Conservation (phyloP, 1,140 invertebrate species). For the Homalodisca vitripennis region DNA sequence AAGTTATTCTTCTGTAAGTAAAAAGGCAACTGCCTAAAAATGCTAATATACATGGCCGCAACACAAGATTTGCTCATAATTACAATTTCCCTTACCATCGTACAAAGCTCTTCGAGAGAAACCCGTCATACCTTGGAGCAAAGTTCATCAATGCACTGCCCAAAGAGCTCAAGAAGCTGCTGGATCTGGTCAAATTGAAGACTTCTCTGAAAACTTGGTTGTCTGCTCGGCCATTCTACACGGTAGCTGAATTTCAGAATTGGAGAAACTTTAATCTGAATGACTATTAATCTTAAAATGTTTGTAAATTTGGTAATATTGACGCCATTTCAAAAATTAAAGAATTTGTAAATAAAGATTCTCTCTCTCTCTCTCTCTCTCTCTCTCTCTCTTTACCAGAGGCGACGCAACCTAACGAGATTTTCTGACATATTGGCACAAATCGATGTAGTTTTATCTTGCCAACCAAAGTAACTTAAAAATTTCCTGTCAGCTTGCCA, state of each 20-base stretch:
- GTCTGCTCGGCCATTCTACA: not conserved
- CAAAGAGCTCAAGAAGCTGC: not conserved
- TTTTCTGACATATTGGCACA: no score
- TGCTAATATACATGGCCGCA: not conserved
- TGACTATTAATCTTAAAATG: no score
- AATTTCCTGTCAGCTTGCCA: no score
- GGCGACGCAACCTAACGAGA: no score
- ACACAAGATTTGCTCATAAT: not conserved
- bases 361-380: no score
- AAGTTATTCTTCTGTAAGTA: not conserved
- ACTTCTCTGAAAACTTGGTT: not conserved
- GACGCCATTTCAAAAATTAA: no score
- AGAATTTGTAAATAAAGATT: no score
- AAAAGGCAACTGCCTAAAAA: not conserved
- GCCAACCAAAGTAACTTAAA: no score
- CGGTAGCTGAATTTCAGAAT: not conserved
- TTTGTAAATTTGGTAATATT: no score
- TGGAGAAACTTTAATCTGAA: not conserved
- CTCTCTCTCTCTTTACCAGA: no score
- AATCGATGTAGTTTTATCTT: no score
- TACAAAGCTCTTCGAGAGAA: no score
- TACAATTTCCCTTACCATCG: not conserved
- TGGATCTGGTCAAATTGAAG: not conserved
- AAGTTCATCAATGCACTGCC: not conserved
- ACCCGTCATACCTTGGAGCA: not conserved